Evolutionary conservation across 2,113 vertebrate species (phyloP), one percentile per base, ranked within the genome.

Genomic region (Geococcyx californianus): DNA sequence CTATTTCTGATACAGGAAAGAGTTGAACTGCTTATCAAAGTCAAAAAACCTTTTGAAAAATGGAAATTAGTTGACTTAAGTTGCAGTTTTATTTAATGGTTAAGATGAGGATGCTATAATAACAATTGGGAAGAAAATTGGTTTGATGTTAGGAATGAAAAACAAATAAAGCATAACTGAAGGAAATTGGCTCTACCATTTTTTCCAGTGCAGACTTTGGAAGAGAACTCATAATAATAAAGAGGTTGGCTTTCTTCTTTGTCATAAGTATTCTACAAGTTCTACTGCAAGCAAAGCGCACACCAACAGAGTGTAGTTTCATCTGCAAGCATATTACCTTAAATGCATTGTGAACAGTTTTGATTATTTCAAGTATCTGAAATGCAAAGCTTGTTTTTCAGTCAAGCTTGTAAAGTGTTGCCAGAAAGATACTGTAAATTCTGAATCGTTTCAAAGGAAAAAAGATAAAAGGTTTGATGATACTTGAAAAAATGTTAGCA

Each of bases 171-270:
- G 16, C 12, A 55, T 74, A 81, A 70, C 23, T 29, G 51, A 88
- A 88, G 24, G 51, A 59, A 47, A 75, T 78, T 74, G 44, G 14
- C 3, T 77, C 5, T 75, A 52, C 78, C 36, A 38, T 62, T 91
- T 94, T 70, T 82, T 85, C 62, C n/a, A 78, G 21, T 33, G 23
- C 26, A 78, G 40, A 64, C 34, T 81, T 77, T 84, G 56, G 60
- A 91, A 82, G 29, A 84, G 29, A 78, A 52, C 17, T 83, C 40
- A 73, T 56, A 88, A 54, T 68, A 96, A 63, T 86, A 59, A 90
- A 36, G 82, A 83, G n/a, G 58, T 94, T 93, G 69, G 36, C 59
- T 95, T 86, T 44, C 10, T 83, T 87, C 49, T 91, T 55, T 75
- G 18, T 83, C 58, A 9, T 47, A 89, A 78, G 17, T 36, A n/a